Percentiles rank a stretch among this genome's conserved stretches.
phyloP scores from a whole-genome alignment of 2,797 vertebrate species.

The Hafferia zeledoni region DNA sequence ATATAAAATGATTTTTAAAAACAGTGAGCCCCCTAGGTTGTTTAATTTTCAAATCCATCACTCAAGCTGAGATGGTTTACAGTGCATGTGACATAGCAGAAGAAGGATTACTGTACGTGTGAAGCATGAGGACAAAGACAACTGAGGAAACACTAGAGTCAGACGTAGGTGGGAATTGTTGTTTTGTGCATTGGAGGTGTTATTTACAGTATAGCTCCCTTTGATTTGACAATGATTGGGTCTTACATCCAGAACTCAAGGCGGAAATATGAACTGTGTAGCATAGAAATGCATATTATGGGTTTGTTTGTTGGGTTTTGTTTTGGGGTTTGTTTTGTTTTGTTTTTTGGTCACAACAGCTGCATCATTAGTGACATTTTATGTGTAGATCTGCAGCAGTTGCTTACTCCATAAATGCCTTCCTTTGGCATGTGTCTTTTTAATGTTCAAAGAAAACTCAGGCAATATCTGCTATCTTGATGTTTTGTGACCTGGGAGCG shows the following conservation, averaged over 20 bases:
- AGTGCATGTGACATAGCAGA: conserved; percentile 47
- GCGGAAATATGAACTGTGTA: not conserved
- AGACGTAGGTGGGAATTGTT: not conserved
- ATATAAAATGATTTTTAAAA: conserved; percentile 62
- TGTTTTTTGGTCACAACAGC: not conserved
- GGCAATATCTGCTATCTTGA: not conserved
- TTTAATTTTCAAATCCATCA: conserved; percentile 69
- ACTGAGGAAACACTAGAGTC: conserved; percentile 38
- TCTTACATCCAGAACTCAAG: not conserved
- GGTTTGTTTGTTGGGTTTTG: not conserved
- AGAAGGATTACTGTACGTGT: conserved; percentile 43
- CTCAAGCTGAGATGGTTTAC: conserved; percentile 40
- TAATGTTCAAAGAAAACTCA: conserved; percentile 10
- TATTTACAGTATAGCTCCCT: not conserved
- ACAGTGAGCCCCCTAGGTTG: conserved; percentile 49
- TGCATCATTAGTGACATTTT: conserved; percentile 60
- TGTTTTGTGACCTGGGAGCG: conserved; percentile 36
- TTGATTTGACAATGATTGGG: not conserved
- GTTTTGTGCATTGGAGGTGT: not conserved
- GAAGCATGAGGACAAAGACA: conserved; percentile 43
- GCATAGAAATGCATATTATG: not conserved
- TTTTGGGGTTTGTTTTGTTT: not conserved
- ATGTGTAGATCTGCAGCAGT: not conserved
- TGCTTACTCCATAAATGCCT: conserved; percentile 44
- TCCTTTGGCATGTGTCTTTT: conserved; percentile 12